Conservation (phyloP, 2,888 invertebrate genomes). For the Limnephilus auricula region DNA sequence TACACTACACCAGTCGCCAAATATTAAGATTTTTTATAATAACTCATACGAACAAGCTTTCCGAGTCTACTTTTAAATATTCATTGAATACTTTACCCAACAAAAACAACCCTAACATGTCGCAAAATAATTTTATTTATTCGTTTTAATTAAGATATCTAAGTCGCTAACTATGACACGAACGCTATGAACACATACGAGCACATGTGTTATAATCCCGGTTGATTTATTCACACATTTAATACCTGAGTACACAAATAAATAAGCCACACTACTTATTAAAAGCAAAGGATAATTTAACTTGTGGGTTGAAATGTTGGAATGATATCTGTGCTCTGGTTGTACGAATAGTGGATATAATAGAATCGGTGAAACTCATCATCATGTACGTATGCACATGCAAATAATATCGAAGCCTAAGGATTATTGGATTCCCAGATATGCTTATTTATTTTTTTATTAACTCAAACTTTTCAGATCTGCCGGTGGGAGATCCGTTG, state of each 20-base stretch:
- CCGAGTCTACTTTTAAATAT: not conserved
- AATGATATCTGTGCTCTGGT: not conserved
- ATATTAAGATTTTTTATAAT: not conserved
- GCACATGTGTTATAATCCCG: not conserved
- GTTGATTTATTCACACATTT: not conserved
- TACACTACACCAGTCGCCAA: not conserved
- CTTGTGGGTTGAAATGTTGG: not conserved
- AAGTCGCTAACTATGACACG: not conserved
- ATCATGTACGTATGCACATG: not conserved
- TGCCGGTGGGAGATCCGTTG: not conserved
- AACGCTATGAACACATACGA: not conserved
- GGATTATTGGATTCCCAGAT: too few relatives aligned
- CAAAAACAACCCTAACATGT: not conserved
- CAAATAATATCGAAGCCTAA: not conserved
- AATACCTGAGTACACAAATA: not conserved
- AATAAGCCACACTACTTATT: not conserved
- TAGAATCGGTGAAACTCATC: not conserved
- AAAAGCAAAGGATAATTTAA: not conserved
- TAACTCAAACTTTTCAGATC: not conserved
- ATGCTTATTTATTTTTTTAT: not conserved
- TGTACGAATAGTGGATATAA: not conserved
- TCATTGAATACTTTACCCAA: not conserved
- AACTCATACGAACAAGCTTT: not conserved
- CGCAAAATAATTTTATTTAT: not conserved
- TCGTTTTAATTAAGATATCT: not conserved